Base-by-base conservation (phyloP, 1,140 invertebrate species). In the Rhizoglyphus robini region DNA sequence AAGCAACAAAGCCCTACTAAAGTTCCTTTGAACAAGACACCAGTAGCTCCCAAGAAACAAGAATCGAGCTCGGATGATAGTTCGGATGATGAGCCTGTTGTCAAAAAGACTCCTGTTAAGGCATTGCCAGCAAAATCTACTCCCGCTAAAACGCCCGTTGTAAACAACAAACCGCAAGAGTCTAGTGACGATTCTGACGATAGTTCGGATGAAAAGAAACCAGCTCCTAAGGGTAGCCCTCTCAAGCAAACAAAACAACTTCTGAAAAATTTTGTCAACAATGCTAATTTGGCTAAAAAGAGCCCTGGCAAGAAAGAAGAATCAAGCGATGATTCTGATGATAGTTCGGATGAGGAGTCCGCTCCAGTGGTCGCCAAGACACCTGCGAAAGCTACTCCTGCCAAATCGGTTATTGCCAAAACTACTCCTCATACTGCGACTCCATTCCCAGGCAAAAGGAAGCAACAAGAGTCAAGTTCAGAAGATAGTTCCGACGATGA, bases 181-280 rank as follows among this genome's bases (percentile, higher is more conserved):
- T 64, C 62, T 2, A 29, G 63, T 60, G 3, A 2, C 4, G 36
- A 47, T 41, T 65, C 64, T 15, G 63, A 66, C 4, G 57, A 60
- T 32, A n/a, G 15, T 38, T 63, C 51, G 15, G 51, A 62, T 38
- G 59, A 65, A n/a, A 54, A 65, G 25, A n/a, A n/a, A n/a, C n/a
- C n/a, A n/a, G n/a, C n/a, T n/a, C n/a, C n/a, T n/a, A n/a, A n/a
- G n/a, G n/a, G n/a, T n/a, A n/a, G n/a, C n/a, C n/a, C n/a, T n/a
- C n/a, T n/a, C 48, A 31, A 32, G 30, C n/a, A 4, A 29, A 34
- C 18, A 29, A 18, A 27, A 59, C 63, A 34, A 65, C n/a, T n/a
- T n/a, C n/a, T n/a, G n/a, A n/a, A n/a, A n/a, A n/a, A n/a, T n/a
- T n/a, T n/a, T n/a, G n/a, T n/a, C n/a, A n/a, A n/a, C n/a, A n/a